Base-by-base conservation (phyloP, 2,888 invertebrate species). In the Carabus problematicus region DNA sequence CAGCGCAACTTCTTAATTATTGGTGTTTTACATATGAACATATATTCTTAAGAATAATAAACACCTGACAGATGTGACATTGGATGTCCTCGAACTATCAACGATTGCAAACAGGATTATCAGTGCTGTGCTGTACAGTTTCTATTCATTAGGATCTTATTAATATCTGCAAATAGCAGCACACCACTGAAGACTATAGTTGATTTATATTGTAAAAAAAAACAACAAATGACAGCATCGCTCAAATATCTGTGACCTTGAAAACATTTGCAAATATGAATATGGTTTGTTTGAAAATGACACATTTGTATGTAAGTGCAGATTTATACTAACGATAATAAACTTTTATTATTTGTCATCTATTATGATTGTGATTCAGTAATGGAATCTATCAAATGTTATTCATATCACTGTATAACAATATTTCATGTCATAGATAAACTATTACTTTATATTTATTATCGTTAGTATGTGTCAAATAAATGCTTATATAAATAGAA, bases 191-290 rank as follows among this genome's bases (percentile, higher is more conserved):
- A 2, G 29, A 29, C 29, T 29, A 29, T 29, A 29, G 29, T 29
- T 29, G 29, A 29, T 29, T 29, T 29, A 29, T 29, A 29, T 2
- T 29, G 29, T 6, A 29, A 11, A 52, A 52, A 4, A 45, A 12
- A 45, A 12, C 11, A 19, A 52, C 9, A 19, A 19, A 55, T 29
- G 39, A 16, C 12, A 19, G 29, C 55, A 16, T 18, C 8, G 55
- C 29, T 55, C 55, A 55, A 55, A 55, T 55, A 58, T 41, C 47
- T 62, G 61, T 62, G 61, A 62, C 12, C 14, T 8, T 49, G 9
- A 47, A 62, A 60, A 62, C 19, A 62, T 11, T 62, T 61, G 61
- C 61, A 61, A 61, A 52, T 12, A 14, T 12, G 4, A 14, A 45
- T 45, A 12, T 14, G 14, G 45, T 45, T 45, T 45, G n/a, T 45